Conservation (phyloP, 2,113 vertebrate genomes). For the Microtus pennsylvanicus region DNA sequence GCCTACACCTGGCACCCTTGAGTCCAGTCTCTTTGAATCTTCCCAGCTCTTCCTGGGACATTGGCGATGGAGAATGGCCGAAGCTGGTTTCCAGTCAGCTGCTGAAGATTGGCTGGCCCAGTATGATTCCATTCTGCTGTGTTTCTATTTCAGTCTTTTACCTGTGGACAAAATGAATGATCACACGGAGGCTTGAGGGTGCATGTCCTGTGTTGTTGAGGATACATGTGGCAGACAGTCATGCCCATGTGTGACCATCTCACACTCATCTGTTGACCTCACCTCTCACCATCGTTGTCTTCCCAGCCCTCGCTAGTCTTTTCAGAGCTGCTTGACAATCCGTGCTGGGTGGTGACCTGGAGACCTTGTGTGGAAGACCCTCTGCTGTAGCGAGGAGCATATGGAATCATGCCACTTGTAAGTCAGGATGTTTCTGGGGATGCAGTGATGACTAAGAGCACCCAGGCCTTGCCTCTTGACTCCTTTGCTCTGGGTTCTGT, state of each 20-base stretch:
- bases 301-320: background rate
- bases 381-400: background rate
- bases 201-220: background rate
- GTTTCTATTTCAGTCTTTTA: background rate
- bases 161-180: background rate
- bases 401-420: background rate
- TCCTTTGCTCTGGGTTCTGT: background rate
- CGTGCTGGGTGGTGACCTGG: background rate
- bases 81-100: background rate
- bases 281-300: too few relatives aligned
- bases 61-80: background rate
- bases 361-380: too few relatives aligned
- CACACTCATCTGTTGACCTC: background rate
- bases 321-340: background rate
- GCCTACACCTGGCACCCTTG: background rate
- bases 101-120: accelerated
- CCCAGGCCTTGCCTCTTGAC: too few relatives aligned
- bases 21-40: too few relatives aligned
- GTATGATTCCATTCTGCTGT: background rate
- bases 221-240: background rate
- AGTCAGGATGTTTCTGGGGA: too few relatives aligned
- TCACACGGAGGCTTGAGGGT: accelerated
- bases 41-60: background rate
- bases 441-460: too few relatives aligned
- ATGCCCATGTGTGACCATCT: too few relatives aligned